These are phyloP conservation scores for Monarcha castaneiventris DNA, from an alignment of 2,113 vertebrate species.

Conservation along the genomic window DNA sequence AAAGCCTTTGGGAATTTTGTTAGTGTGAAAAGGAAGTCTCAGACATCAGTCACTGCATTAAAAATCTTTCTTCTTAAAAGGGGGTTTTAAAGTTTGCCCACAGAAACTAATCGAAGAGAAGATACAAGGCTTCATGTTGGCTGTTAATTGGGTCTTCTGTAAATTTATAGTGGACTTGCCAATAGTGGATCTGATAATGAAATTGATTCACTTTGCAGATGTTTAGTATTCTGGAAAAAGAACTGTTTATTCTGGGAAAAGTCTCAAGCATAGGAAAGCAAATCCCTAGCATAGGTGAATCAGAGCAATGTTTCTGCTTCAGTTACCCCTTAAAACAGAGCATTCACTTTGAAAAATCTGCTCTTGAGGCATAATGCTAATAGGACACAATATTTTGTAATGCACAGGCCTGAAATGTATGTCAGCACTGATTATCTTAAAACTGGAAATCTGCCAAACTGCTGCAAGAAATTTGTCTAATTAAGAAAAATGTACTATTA, in stretches of 20 bases:
- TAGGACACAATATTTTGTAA: not conserved
- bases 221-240: not conserved
- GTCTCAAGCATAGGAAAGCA: not conserved
- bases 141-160: not conserved
- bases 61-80: not conserved
- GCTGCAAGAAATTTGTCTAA: not conserved
- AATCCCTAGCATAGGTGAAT: not conserved
- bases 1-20: not conserved
- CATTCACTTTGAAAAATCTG: not conserved
- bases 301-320: conserved; percentile 9
- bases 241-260: not conserved
- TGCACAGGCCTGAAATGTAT: not conserved
- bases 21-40: not conserved
- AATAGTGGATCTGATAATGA: not conserved
- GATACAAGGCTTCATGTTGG: not conserved
- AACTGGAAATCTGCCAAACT: not conserved
- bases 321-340: not conserved
- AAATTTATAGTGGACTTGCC: not conserved
- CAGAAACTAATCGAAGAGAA: not conserved
- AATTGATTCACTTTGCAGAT: not conserved
- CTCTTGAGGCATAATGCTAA: not conserved
- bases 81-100: not conserved
- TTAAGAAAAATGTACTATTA: not conserved
- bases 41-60: not conserved
- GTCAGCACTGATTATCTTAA: not conserved